phyloP scores from a whole-genome alignment of 2,113 vertebrate species.

The Poecile atricapillus region DNA sequence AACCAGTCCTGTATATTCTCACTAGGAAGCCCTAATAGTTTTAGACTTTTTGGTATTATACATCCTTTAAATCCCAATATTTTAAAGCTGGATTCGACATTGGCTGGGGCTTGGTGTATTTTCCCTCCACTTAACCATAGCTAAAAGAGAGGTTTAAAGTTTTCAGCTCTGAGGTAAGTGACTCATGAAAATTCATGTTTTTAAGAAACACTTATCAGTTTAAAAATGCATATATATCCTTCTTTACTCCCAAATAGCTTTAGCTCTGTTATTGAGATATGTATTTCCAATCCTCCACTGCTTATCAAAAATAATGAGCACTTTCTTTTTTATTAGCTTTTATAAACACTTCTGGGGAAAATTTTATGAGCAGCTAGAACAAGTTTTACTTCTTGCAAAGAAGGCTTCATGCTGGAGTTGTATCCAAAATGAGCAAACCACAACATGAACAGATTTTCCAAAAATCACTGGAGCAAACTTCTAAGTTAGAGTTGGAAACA shows the following conservation, averaged over 20 bases:
- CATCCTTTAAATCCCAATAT: conserved; percentile 78
- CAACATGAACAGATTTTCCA: conserved; percentile 53
- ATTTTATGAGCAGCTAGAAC: conserved; percentile 77
- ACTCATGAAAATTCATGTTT: conserved; percentile 54
- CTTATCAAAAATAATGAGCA: conserved; percentile 80
- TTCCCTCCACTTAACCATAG: conserved; percentile 57
- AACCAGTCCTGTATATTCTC: conserved; percentile 74
- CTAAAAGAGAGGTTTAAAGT: conserved; percentile 65
- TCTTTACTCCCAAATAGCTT: conserved; percentile 51
- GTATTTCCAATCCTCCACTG: conserved; percentile 67
- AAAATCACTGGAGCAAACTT: conserved; percentile 21
- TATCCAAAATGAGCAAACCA: conserved; percentile 72
- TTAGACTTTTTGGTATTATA: conserved; percentile 79
- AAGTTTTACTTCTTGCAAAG: conserved; percentile 69
- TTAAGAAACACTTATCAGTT: conserved; percentile 43
- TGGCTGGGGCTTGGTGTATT: conserved; percentile 53
- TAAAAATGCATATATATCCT: not conserved
- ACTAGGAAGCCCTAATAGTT: conserved; percentile 74
- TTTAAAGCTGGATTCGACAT: conserved; percentile 75
- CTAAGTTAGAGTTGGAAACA: conserved; percentile 2
- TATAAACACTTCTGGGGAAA: conserved; percentile 77
- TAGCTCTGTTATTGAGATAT: conserved; percentile 68
- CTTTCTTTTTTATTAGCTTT: conserved; percentile 76
- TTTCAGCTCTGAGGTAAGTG: conserved; percentile 57
- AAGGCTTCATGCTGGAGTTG: conserved; percentile 61